Evolutionary conservation across 2,113 vertebrate genomes (phyloP), one percentile per base, ranked within the genome.

Genomic region (Butorides virescens): DNA sequence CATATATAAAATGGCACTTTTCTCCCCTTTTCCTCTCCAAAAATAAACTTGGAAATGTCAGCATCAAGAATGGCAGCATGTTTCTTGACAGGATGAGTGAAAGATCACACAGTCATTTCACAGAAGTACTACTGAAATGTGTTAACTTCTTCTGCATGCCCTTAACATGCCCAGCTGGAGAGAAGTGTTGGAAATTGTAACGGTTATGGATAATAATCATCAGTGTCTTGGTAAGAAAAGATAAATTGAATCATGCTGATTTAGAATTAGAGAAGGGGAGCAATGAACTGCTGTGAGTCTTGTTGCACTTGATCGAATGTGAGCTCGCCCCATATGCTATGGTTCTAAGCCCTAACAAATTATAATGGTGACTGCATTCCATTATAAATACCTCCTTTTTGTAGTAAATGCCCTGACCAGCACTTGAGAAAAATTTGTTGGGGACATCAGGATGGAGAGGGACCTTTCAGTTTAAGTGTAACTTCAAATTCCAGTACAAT

Each of bases 41-140:
- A 96, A 95, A 94, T 91, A 93, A 92, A 75, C 58, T 67, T 81
- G 65, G 49, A 94, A 94, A 94, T 89, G 88, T 89, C 92, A 94
- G 66, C 62, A 42, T 78, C 56, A 73, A 87, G 72, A 85, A 49
- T 70, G 86, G 75, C 61, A 89, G 53, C 47, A n/a, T 68, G 56
- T 74, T 96, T 96, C 65, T 71, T 86, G 92, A 71, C 68, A 95
- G 65, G 32, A 87, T 75, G 81, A 92, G 75, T 68, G 94, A 47
- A 78, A 92, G 86, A 94, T 91, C 80, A 86, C 52, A 55, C 55
- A 74, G 56, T 63, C 36, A 52, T 65, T 93, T 89, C 86, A 72
- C 91, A 93, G 79, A 82, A 94, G 49, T 67, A 52, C 61, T 53
- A 8, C 10, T 87, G 84, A 91, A 85, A 63, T 74, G 46, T 92